phyloP scores from a whole-genome alignment of 2,113 vertebrate species.

The Tychaedon coryphoeus region DNA sequence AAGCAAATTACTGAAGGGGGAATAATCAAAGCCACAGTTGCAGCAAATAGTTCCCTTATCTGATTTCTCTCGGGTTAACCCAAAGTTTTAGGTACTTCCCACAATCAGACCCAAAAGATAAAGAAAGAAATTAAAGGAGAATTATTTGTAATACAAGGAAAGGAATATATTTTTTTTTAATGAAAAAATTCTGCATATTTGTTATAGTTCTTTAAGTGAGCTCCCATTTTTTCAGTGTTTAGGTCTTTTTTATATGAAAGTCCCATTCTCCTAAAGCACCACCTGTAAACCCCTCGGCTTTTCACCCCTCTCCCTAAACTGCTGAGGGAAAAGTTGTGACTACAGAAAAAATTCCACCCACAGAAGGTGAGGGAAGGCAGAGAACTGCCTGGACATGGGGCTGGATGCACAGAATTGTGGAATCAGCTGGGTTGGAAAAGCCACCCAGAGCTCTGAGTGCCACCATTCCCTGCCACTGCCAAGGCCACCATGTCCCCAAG shows the following conservation, averaged over 20 bases:
- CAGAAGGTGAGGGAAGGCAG: background rate
- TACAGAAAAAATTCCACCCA: background rate
- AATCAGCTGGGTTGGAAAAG: fast-evolving
- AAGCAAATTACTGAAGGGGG: slow-evolving; percentile 43
- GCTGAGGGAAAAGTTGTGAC: background rate
- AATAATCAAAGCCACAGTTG: slow-evolving; percentile 55
- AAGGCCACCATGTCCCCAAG: background rate
- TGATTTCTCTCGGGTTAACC: slow-evolving; percentile 28
- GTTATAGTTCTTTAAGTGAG: background rate
- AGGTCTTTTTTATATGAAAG: background rate
- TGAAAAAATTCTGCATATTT: background rate
- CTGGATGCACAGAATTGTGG: fast-evolving
- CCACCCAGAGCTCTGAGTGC: too few relatives aligned
- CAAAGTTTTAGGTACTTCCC: slow-evolving; percentile 23
- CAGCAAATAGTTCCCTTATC: slow-evolving; percentile 53
- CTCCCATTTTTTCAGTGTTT: background rate
- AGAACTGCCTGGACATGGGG: fast-evolving
- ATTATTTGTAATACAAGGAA: background rate
- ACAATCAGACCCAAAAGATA: background rate
- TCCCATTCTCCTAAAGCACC: background rate
- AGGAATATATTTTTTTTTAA: background rate
- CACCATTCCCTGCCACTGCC: background rate
- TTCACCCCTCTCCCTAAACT: background rate
- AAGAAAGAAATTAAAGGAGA: background rate
- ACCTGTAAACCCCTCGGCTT: background rate